Evolutionary conservation across 1,140 invertebrate species (phyloP), one percentile per base, ranked within the genome.

Genomic region (Tribolium castaneum): DNA sequence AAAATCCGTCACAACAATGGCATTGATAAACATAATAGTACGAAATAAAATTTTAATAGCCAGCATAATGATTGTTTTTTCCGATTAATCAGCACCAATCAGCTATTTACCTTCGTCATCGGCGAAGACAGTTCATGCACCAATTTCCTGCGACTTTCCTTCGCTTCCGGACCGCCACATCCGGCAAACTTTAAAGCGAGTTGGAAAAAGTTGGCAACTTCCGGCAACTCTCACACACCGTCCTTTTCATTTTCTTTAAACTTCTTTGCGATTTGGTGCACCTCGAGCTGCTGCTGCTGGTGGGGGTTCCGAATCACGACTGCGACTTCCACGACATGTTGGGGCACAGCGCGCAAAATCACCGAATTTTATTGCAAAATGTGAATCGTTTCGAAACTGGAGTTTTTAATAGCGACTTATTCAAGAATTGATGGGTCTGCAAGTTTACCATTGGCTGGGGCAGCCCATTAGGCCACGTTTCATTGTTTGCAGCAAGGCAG

Each of bases 341-440:
- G 16, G 25, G 54, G 14, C 54, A 59, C 54, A 59, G 54, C 54
- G 54, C 54, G 54, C 54, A 59, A 59, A 59, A 59, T 59, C 54
- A 59, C 54, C 54, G 16, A 59, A 59, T 59, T 59, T 59, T 59
- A 59, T 59, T 59, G 54, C 54, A 59, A 59, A 59, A 22, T 22
- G 6, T 59, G 10, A 19, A 52, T 52, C 16, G 22, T 59, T 59
- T 59, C 54, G 54, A 14, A 30, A 59, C 25, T 22, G 16, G 2
- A 25, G 39, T 45, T 45, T 45, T 45, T 45, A 45, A 45, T 45
- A 9, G 39, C 39, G 39, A 45, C 39, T 45, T 45, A 10, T 45
- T n/a, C 39, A 45, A 45, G 7, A 10, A 45, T 45, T 45, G 39
- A 7, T 45, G 7, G 5, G 7, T 45, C 7, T 45, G 39, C 39